Base-by-base conservation (phyloP, 2,113 vertebrate genomes). In the Corythornis madagascariensis region DNA sequence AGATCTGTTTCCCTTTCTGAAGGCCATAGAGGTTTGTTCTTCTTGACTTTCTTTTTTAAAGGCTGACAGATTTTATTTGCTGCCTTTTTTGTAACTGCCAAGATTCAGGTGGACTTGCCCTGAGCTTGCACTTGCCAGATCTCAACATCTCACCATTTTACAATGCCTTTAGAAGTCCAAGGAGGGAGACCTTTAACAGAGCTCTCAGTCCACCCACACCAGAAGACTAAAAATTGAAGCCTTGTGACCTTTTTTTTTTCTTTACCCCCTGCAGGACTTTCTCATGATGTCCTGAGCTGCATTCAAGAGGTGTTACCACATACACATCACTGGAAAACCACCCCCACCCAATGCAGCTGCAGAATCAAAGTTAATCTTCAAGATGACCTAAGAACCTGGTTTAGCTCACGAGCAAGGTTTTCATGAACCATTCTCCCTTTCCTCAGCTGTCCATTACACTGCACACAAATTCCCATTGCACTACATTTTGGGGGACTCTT, bases 401-500 rank as follows among this genome's bases (percentile, higher is more conserved):
- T 80, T 33, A 73, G 82, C 56, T 81, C 52, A 81, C 24, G 60
- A 91, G 43, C 17, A 66, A 28, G 28, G 15, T 16, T 83, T 81
- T 61, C 71, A 42, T 81, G 65, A 72, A 56, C 47, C 13, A 5
- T 64, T 91, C 74, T 66, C 52, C 71, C 52, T 48, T 67, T 77
- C 56, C 69, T 91, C 31, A 50, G 71, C 29, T 0, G 4, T 25
- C 52, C 9, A 1, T 57, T 86, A 53, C 0, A 0, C 52, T 24
- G 25, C 38, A 78, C 81, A 59, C 79, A 33, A 65, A 84, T 24
- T 73, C 60, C 42, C 9, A 0, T 25, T 48, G 9, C 16, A n/a
- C 45, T 88, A 42, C 7, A 11, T 42, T 78, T 40, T 5, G 19
- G 71, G 64, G 14, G 47, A 33, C 60, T 79, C 74, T 63, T 50